Base-by-base conservation (phyloP, 2,888 invertebrate genomes). In the Andrena trimmerana region DNA sequence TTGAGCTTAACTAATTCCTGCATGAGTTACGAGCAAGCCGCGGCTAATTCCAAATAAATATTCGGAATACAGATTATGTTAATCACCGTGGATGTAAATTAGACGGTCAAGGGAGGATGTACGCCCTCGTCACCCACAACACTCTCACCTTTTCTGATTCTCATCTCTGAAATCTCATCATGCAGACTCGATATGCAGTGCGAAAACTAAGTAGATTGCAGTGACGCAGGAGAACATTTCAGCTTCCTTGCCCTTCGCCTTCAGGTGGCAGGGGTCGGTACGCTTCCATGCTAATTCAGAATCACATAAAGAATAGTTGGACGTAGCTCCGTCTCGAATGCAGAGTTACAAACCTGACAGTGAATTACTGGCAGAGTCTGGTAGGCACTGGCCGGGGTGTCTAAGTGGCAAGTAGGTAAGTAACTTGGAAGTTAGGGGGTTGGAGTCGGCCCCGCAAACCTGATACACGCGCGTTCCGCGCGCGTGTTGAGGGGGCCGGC, bases 1-100 rank as follows among this genome's bases (percentile, higher is more conserved):
- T 92, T 89, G 90, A 92, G 93, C 93, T 93, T 92, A 93, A 93
- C 93, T 93, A 93, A 93, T 93, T 92, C 93, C 92, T 88, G 86
- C 91, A 93, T 93, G 93, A 94, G 90, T 92, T 93, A 94, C 92
- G 92, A 90, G 90, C 90, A 82, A 87, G 88, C 90, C 89, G 85
- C 91, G 89, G 91, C 92, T 94, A 94, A 94, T 94, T 92, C 93
- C 93, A 90, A 93, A 94, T 94, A 94, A 94, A 94, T 94, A 94
- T 94, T 93, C 93, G 90, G 90, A 91, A 93, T 92, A 92, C 93
- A 94, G 94, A 94, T 94, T 94, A 94, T 93, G 94, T 90, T 94
- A 94, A 94, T 93, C 93, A 90, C 90, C 88, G 84, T 66, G 90
- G 91, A 93, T 94, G 94, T 92, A 93, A 93, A 94, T 93, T 91